Evolutionary conservation across 2,888 invertebrate species (phyloP).

Genomic region (Spilarctia lutea): DNA sequence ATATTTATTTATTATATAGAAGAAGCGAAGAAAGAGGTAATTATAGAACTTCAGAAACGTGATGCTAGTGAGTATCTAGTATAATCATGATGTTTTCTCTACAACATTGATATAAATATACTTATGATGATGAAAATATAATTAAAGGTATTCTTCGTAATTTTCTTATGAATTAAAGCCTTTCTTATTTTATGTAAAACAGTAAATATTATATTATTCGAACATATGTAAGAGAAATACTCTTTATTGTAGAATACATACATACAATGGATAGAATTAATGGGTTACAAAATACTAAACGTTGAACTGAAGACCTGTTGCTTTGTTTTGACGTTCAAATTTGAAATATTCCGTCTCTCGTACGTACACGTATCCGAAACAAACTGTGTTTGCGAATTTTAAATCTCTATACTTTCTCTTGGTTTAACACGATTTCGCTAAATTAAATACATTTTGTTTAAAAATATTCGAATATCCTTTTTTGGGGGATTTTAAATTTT

Average conservation of each 20-base stretch:
- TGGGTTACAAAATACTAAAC: neutral
- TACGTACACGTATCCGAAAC: neutral
- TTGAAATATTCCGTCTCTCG: conserved; percentile 4
- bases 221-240: too few relatives aligned
- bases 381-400: neutral
- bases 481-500: neutral
- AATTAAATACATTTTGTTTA: neutral
- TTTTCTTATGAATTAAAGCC: too few relatives aligned
- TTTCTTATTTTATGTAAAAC: too few relatives aligned
- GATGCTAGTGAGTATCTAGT: neutral
- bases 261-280: neutral
- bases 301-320: neutral
- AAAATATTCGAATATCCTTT: neutral
- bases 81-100: neutral
- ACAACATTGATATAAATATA: too few relatives aligned
- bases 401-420: conserved; percentile 6
- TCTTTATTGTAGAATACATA: too few relatives aligned
- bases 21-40: too few relatives aligned
- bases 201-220: too few relatives aligned
- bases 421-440: neutral
- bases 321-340: neutral
- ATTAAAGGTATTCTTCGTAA: too few relatives aligned
- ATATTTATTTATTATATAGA: too few relatives aligned
- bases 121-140: too few relatives aligned
- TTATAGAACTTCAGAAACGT: too few relatives aligned